Evolutionary conservation across 1,140 invertebrate species (phyloP).

Genomic region (Euwallacea fornicatus): DNA sequence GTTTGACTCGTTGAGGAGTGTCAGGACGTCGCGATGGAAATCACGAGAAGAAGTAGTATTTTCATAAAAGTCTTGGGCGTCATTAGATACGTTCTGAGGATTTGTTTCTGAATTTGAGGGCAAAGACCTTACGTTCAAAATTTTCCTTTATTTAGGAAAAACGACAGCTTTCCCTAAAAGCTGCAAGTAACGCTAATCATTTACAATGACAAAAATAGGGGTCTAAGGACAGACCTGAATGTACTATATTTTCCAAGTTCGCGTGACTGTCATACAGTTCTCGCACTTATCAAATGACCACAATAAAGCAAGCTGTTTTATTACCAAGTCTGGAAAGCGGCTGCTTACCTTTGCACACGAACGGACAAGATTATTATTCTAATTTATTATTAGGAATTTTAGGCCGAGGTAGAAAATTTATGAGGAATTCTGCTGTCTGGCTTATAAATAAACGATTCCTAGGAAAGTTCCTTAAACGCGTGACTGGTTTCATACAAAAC

Average conservation of each 20-base stretch:
- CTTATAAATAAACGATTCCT: too few relatives aligned
- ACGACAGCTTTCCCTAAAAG: not conserved
- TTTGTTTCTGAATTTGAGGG: too few relatives aligned
- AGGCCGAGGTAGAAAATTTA: not conserved
- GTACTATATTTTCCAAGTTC: constrained; percentile 37
- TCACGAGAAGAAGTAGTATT: too few relatives aligned
- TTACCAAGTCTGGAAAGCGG: constrained; percentile 26
- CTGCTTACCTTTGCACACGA: constrained; percentile 21
- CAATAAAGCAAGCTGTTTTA: constrained; percentile 47
- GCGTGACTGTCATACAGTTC: constrained; percentile 45
- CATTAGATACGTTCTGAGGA: too few relatives aligned
- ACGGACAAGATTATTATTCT: constrained; percentile 31
- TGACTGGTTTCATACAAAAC: too few relatives aligned
- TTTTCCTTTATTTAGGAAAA: too few relatives aligned
- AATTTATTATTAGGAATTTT: constrained; percentile 28
- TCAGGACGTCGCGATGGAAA: too few relatives aligned
- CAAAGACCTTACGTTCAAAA: too few relatives aligned
- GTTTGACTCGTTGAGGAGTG: too few relatives aligned
- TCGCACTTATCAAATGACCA: constrained; percentile 49
- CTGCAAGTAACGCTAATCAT: constrained; percentile 22
- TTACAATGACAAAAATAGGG: constrained; percentile 13
- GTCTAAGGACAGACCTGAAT: not conserved
- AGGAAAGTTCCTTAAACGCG: too few relatives aligned
- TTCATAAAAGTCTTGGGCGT: too few relatives aligned
- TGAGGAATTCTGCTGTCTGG: not conserved